Conservation (phyloP, 1,140 invertebrate species). For the Eupristina koningsbergeri region DNA sequence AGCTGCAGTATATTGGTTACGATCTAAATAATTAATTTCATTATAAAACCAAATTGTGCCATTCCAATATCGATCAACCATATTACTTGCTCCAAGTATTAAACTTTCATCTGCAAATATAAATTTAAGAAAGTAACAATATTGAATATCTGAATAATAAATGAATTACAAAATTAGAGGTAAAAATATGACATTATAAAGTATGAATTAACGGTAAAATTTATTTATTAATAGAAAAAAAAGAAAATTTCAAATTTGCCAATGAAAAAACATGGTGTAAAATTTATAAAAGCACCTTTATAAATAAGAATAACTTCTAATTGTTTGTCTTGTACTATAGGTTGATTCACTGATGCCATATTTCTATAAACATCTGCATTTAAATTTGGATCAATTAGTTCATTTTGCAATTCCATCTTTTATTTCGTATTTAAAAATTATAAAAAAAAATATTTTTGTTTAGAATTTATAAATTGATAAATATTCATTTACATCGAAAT, state of each 20-base stretch:
- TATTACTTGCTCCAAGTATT: conserved; percentile 66
- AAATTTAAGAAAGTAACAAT: not conserved
- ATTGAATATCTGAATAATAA: too few relatives aligned
- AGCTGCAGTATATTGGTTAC: conserved; percentile 50
- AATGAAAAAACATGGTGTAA: conserved; percentile 38
- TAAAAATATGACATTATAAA: too few relatives aligned
- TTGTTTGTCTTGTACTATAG: conserved; percentile 57
- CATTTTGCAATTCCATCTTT: conserved; percentile 45
- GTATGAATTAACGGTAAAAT: too few relatives aligned
- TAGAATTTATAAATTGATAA: too few relatives aligned
- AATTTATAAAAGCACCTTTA: conserved; percentile 61
- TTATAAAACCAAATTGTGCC: conserved; percentile 65
- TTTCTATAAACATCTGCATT: conserved; percentile 64
- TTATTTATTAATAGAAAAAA: not conserved
- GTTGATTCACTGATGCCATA: conserved; percentile 55
- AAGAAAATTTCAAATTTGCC: not conserved
- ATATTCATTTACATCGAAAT: too few relatives aligned
- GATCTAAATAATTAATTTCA: conserved; percentile 56
- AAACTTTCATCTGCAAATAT: conserved; percentile 63
- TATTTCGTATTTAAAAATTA: too few relatives aligned
- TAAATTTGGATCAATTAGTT: conserved; percentile 56
- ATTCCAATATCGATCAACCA: conserved; percentile 66
- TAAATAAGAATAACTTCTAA: conserved; percentile 63
- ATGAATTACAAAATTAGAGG: too few relatives aligned
- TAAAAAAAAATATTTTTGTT: too few relatives aligned